Percentiles rank a stretch among this genome's conserved stretches.
Conservation (phyloP, 2,797 vertebrate genomes). For the Erethizon dorsatum region DNA sequence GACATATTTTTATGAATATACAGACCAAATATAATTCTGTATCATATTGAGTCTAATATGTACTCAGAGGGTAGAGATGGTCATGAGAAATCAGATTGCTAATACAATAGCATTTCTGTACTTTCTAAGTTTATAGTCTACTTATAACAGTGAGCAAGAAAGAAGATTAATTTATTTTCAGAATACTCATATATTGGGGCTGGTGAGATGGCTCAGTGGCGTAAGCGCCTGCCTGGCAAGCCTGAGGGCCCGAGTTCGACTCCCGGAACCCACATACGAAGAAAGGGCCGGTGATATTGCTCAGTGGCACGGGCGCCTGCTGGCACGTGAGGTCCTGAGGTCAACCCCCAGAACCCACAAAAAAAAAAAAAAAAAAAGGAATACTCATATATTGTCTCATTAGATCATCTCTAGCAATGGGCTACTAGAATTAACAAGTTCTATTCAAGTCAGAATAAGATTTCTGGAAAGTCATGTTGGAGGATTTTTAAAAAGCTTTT, state of each 20-base stretch:
- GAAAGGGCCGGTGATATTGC: too few species aligned
- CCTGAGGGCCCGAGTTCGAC: too few species aligned
- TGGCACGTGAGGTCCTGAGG: too few species aligned
- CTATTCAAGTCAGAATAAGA: slow-evolving; percentile 14
- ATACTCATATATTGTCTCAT: neutral
- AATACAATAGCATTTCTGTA: neutral
- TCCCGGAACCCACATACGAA: too few species aligned
- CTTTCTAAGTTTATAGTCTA: slow-evolving; percentile 16
- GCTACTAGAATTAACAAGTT: neutral
- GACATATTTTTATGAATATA: slow-evolving; percentile 6
- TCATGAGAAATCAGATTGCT: neutral
- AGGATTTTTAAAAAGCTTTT: neutral
- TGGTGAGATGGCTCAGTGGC: too few species aligned
- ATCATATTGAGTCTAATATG: neutral
- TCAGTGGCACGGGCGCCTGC: too few species aligned
- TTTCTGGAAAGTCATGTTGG: neutral
- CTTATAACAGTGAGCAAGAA: slow-evolving; percentile 12
- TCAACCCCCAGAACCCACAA: too few species aligned
- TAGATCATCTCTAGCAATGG: neutral
- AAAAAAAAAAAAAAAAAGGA: too few species aligned
- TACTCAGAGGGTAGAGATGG: neutral
- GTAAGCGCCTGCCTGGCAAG: too few species aligned
- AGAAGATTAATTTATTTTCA: slow-evolving; percentile 51
- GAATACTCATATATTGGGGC: neutral
- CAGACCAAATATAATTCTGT: slow-evolving; percentile 9